Percentiles rank a stretch among this genome's conserved stretches.
Evolutionary conservation across 2,113 vertebrate genomes (phyloP).

Genomic region (Anhinga anhinga): DNA sequence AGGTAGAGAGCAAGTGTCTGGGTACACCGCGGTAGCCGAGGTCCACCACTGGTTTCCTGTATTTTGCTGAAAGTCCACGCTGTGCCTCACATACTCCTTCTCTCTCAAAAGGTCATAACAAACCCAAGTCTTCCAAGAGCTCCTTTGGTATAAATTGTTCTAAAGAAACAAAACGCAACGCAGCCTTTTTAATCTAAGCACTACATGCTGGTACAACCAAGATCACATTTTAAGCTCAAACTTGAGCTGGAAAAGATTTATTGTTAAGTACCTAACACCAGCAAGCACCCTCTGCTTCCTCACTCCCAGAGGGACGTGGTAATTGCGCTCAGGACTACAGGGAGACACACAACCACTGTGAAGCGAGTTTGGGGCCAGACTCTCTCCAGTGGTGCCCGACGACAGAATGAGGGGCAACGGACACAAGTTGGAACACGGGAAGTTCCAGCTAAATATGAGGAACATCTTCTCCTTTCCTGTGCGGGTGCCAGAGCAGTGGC

Average conservation of each 20-base stretch:
- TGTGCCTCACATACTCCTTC: neutral
- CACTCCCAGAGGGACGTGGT: accelerated
- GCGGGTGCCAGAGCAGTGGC: too few species aligned
- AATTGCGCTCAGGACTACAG: accelerated
- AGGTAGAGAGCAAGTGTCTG: neutral
- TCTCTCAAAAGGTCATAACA: neutral
- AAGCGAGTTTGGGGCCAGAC: neutral
- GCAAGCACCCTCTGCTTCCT: accelerated
- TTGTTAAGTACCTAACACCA: neutral
- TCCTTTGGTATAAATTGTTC: neutral
- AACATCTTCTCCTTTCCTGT: too few species aligned
- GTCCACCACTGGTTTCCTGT: neutral
- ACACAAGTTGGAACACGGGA: too few species aligned
- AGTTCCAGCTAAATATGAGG: too few species aligned
- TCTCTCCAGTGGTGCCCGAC: too few species aligned
- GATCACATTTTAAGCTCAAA: accelerated
- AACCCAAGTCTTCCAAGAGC: neutral
- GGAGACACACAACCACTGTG: neutral
- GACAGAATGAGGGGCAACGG: too few species aligned
- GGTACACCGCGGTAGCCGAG: neutral
- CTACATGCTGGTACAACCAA: neutral
- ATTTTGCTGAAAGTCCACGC: neutral
- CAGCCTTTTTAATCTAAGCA: neutral
- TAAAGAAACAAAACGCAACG: neutral
- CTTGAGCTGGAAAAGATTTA: neutral